Base-by-base conservation (phyloP, 2,113 vertebrate genomes). In the Cyanoliseus patagonus region DNA sequence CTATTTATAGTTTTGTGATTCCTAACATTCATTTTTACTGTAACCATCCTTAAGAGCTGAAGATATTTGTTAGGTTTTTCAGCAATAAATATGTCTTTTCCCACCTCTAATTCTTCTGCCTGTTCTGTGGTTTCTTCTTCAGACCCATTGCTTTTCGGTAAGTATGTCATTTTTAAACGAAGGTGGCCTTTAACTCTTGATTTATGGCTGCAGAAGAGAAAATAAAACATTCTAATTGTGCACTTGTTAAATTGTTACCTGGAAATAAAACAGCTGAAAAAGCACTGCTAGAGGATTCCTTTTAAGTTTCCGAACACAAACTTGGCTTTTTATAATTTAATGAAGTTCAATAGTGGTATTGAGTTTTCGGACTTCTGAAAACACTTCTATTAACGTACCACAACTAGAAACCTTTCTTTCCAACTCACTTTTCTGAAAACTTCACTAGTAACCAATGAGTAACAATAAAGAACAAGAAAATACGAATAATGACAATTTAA, bases 81-180 rank as follows among this genome's bases (percentile, higher is more conserved):
- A 93, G 35, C 24, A 90, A 77, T 24, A 84, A 93, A 68, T 10
- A 57, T 1, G 55, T 46, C 59, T 95, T 74, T 85, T 75, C 98
- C 97, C 95, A 99, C 99, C 97, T 99, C 99, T 30, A 97, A 76
- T 68, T 99, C 98, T 92, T 99, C 99, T 9, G 97, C 97, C 94
- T 98, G 99, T 86, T 99, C 99, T 39, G 97, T 49, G 5, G 97
- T 94, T 84, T 99, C 99, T 46, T 99, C 99, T 95, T 98, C 99
- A 70, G 99, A 98, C 37, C 98, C 98, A 44, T 76, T 96, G 96
- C 93, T 98, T 97, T 99, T 99, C 88, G 99, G 99, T 72, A 99
- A 97, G 76, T 99, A 99, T n/a, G 99, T 99, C 99, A 99, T 99
- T 98, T 99, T 99, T 90, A 99, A 98, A 96, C 99, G 98, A 94